These are phyloP conservation scores for Sparidentex hasta DNA, from an alignment of 2,797 vertebrate genomes.

Conservation along the genomic window DNA sequence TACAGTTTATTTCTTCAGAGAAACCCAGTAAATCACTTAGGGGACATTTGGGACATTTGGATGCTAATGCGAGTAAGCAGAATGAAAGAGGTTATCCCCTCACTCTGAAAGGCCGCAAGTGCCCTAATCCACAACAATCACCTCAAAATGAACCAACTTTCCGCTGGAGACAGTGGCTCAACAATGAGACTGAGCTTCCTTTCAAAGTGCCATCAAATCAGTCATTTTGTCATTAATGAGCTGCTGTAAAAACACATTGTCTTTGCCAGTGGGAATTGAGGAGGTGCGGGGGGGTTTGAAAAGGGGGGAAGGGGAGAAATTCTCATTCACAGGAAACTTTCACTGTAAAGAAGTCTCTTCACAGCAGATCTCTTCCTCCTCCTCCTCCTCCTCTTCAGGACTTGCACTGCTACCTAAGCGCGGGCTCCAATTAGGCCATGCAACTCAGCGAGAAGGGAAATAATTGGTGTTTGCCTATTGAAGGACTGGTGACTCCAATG, in stretches of 20 bases:
- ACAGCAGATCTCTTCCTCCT: slow-evolving; percentile 59
- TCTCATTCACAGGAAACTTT: slow-evolving; percentile 84
- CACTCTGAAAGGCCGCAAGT: slow-evolving; percentile 47
- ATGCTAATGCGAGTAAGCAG: slow-evolving; percentile 74
- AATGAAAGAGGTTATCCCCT: slow-evolving; percentile 53
- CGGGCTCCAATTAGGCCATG: slow-evolving; percentile 80
- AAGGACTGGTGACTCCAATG: slow-evolving; percentile 78
- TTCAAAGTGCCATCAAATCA: slow-evolving; percentile 75
- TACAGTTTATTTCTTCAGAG: slow-evolving; percentile 45
- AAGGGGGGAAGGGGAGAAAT: slow-evolving; percentile 33
- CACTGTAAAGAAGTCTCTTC: slow-evolving; percentile 76
- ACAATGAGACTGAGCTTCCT: slow-evolving; percentile 66
- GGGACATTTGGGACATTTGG: slow-evolving; percentile 61
- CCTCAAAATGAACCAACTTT: slow-evolving; percentile 77
- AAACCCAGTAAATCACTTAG: slow-evolving; percentile 55
- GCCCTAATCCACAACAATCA: slow-evolving; percentile 76
- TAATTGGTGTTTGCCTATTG: slow-evolving; percentile 87
- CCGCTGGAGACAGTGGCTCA: slow-evolving; percentile 48
- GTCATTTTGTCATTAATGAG: slow-evolving; percentile 84
- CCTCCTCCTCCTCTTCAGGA: slow-evolving; percentile 32
- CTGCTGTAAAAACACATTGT: slow-evolving; percentile 82
- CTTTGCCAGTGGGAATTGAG: slow-evolving; percentile 66
- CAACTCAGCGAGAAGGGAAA: slow-evolving; percentile 79
- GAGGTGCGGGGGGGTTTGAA: slow-evolving; percentile 25
- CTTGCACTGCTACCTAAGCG: slow-evolving; percentile 54